Base-by-base conservation (phyloP, 2,113 vertebrate genomes). In the Arothron firmamentum region DNA sequence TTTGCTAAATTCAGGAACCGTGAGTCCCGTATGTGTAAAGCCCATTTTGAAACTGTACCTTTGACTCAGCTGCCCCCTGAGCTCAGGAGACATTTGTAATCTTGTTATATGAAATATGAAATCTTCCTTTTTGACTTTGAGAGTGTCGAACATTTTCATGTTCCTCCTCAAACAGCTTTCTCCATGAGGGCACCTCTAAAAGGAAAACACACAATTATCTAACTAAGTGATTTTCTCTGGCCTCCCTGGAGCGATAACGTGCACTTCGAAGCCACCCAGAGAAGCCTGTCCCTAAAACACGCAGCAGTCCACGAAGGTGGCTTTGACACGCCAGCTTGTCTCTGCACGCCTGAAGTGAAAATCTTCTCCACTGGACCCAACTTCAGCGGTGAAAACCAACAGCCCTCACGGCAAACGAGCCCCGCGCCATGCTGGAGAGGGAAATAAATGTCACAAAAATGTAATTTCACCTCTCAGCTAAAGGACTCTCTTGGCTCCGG, bases 371-470 rank as follows among this genome's bases (percentile, higher is more conserved):
- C 90, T 89, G 87, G 87, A 84, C 66, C 70, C 73, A 67, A 68
- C 78, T 75, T 76, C 67, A 62, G 70, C 59, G 5, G 65, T 57
- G 63, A 70, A 82, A 82, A 81, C 78, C 83, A 88, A 88, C 83
- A 82, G 81, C 79, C 85, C 89, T 89, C 82, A 68, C 65, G 79
- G 87, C 85, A 77, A 90, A 89, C 80, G 72, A 83, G 75, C 65
- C 76, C 70, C 60, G 58, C 61, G 64, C 74, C 69, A 65, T 74
- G 72, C 78, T 79, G 71, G 51, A 67, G 78, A 79, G 77, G 69
- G 62, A 87, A 85, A 88, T 78, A 88, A 90, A 87, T 86, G 88
- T 87, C 82, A 85, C 67, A 85, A 87, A 89, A 87, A 90, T 82
- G 77, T 82, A 82, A 87, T 88, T 85, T 74, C 59, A 2, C 68